A percentile compares a stretch with the other conserved stretches of the same genome.
Evolutionary conservation across 2,113 vertebrate genomes (phyloP).

Genomic region (Murina feae): DNA sequence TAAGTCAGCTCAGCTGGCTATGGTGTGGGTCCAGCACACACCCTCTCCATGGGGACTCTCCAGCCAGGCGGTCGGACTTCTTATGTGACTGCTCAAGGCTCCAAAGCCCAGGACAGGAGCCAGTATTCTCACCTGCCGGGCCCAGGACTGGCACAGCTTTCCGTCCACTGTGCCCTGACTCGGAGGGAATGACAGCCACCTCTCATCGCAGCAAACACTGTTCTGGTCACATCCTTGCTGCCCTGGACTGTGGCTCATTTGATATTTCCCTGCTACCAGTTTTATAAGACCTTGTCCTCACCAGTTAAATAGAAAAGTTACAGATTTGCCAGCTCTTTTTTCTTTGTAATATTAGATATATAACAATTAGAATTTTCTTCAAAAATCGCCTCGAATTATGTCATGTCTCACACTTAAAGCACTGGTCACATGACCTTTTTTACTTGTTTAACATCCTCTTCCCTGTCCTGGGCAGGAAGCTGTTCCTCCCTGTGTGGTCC

Average conservation of each 20-base stretch:
- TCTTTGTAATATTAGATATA: not conserved
- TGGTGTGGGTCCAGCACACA: not conserved
- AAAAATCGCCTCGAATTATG: not conserved
- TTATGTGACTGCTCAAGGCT: not conserved
- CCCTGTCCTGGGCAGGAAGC: not conserved
- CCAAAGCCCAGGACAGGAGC: not conserved
- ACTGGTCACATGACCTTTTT: not conserved
- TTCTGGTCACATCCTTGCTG: fast-evolving
- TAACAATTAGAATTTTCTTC: not conserved
- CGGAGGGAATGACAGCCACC: not conserved
- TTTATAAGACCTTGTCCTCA: not conserved
- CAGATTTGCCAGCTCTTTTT: not conserved
- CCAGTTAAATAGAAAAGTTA: not conserved
- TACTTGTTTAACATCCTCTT: not conserved
- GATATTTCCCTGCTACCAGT: fast-evolving
- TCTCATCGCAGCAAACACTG: not conserved
- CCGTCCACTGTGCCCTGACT: not conserved
- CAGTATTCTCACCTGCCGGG: not conserved
- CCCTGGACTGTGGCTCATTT: fast-evolving
- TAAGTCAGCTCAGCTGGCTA: fast-evolving
- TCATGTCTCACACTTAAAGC: not conserved
- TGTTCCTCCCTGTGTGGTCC: fast-evolving
- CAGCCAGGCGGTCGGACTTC: not conserved
- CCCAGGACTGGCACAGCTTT: not conserved
- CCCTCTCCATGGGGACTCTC: not conserved